Base-by-base conservation (phyloP, 2,888 invertebrate genomes). In the Helobdella robusta region DNA sequence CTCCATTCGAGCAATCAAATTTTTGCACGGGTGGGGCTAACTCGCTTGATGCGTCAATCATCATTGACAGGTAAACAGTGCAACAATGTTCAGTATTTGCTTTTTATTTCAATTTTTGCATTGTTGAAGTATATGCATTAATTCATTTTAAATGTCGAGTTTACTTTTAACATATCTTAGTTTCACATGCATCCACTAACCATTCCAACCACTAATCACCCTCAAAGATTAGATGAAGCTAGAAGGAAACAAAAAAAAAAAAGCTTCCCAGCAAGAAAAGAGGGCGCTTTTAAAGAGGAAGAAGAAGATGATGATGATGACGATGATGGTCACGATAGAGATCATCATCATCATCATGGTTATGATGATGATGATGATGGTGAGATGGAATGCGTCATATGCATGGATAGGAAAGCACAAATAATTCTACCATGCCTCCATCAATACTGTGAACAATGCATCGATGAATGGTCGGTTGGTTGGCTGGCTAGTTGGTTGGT, bases 361-460 rank as follows among this genome's bases (percentile, higher is more conserved):
- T n/a, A 50, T 11, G 20, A n/a, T 6, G 6, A 25, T n/a, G 23
- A 54, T 4, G 81, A 52, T 8, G 50, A 48, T 18, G 23, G 25
- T 11, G 65, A 81, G 63, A 63, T 81, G 60, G 86, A 86, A 74
- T 87, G 87, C 73, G 85, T 85, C 73, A 87, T 87, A 72, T 87
- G 87, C 76, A 83, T 87, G 78, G 87, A 87, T 74, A 79, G 86
- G 64, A 83, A 83, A 73, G 85, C 85, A 0, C 86, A 86, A 75
- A 83, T 86, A 34, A 84, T 85, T 68, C 78, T 87, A 68, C 85
- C 86, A 1, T 87, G 87, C 76, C 81, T 85, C 1, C 87, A 87
- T 75, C 84, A 83, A 72, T 87, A 85, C 77, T 87, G 87, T 75
- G 80, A 84, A 67, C 82, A 83, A 61, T 87, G 87, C 75, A 86